A percentile compares a stretch with the other conserved stretches of the same genome.
phyloP scores from a whole-genome alignment of 2,888 invertebrate genomes.

The Criorhina ranunculi region DNA sequence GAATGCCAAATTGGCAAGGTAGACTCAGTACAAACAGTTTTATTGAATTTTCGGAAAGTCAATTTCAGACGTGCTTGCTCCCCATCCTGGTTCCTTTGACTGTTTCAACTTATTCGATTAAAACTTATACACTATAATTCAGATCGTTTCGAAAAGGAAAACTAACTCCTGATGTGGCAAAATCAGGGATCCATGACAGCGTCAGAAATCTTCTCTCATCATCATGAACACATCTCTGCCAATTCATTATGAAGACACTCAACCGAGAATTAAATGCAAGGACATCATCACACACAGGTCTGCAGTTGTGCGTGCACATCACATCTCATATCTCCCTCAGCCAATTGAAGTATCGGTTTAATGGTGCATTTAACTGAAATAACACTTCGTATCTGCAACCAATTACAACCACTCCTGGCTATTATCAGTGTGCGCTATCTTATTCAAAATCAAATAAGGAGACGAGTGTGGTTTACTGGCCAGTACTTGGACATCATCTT shows the following conservation, averaged over 20 bases:
- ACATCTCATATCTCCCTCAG: conserved; percentile 24
- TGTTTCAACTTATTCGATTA: conserved; percentile 17
- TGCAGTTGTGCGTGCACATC: neutral
- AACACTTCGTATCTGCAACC: conserved; percentile 59
- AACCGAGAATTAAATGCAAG: conserved; percentile 32
- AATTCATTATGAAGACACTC: conserved; percentile 59
- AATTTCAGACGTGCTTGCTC: neutral
- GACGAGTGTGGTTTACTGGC: conserved; percentile 18
- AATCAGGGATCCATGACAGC: conserved; percentile 16
- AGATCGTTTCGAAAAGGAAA: neutral
- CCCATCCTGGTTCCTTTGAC: neutral
- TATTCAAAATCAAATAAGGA: conserved; percentile 31
- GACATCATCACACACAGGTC: neutral
- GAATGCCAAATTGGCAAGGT: neutral
- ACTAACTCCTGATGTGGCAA: conserved; percentile 9
- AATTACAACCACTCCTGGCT: conserved; percentile 52
- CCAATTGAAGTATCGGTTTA: conserved; percentile 65
- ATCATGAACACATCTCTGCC: conserved; percentile 28
- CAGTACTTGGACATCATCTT: conserved; percentile 20
- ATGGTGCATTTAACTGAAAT: conserved; percentile 59
- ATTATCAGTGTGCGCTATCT: conserved; percentile 31
- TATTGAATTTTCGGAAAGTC: neutral
- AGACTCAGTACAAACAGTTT: neutral
- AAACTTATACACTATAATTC: conserved; percentile 13
- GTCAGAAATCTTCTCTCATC: conserved; percentile 9